These are phyloP conservation scores for Habrosyne pyritoides DNA, from an alignment of 2,888 invertebrate genomes.

Conservation along the genomic window DNA sequence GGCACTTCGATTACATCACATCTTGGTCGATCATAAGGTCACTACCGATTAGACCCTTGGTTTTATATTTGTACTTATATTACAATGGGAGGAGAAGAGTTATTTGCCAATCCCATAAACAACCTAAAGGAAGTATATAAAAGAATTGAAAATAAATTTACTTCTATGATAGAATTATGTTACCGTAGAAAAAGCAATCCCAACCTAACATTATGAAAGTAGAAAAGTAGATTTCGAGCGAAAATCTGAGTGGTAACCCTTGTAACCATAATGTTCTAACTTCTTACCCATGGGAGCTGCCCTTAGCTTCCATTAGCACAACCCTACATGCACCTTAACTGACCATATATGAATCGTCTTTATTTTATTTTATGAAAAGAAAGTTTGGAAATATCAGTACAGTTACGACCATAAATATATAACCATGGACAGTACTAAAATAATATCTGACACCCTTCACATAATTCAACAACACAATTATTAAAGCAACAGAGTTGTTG, in stretches of 20 bases:
- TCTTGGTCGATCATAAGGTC: conserved; percentile 7
- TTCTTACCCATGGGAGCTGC: conserved; percentile 29
- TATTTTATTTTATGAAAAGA: not conserved
- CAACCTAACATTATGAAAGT: not conserved
- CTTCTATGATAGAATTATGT: conserved; percentile 3
- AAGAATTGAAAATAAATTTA: not conserved
- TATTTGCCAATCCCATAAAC: not conserved
- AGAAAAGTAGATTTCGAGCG: conserved; percentile 6
- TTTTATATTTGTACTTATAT: not conserved
- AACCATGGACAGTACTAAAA: too few species aligned
- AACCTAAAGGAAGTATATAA: not conserved
- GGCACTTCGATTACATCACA: conserved; percentile 12
- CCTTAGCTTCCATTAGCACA: conserved; percentile 16
- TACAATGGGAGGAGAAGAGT: not conserved
- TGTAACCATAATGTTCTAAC: conserved; percentile 28
- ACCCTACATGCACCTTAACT: not conserved
- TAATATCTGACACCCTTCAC: too few species aligned
- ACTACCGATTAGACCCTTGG: not conserved
- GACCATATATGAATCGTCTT: not conserved
- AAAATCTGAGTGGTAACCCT: conserved; percentile 8
- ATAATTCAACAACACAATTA: too few species aligned
- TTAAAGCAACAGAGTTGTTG: too few species aligned
- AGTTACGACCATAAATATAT: too few species aligned
- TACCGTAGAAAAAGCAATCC: conserved; percentile 7
- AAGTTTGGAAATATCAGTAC: not conserved